phyloP scores from a whole-genome alignment of 1,140 invertebrate species.

The Formica exsecta region DNA sequence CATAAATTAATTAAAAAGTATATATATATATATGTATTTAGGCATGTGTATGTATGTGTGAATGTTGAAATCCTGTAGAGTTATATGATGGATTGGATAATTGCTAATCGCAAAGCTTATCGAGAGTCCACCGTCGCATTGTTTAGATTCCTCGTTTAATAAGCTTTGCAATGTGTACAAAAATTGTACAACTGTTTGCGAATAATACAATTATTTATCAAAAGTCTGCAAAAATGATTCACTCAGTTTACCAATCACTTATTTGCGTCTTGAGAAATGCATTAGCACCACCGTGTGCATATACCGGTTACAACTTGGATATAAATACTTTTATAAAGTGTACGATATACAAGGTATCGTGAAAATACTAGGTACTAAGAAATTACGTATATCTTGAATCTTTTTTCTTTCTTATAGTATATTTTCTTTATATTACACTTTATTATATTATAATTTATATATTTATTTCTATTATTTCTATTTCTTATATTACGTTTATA shows the following conservation, averaged over 20 bases:
- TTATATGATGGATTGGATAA: not conserved
- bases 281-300: not conserved
- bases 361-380: not conserved
- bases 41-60: too few relatives aligned
- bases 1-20: not conserved
- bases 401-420: not conserved
- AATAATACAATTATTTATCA: not conserved
- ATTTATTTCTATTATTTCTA: not conserved
- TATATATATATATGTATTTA: too few relatives aligned
- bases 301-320: not conserved
- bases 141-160: constrained; percentile 1
- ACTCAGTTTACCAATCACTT: not conserved
- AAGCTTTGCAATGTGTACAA: not conserved
- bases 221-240: constrained; percentile 7
- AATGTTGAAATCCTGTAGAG: not conserved
- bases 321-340: not conserved
- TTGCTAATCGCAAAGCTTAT: not conserved
- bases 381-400: not conserved
- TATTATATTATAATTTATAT: not conserved
- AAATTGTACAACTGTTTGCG: not conserved
- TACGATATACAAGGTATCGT: not conserved
- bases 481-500: not conserved
- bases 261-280: not conserved
- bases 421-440: not conserved
- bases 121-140: not conserved